Conservation (phyloP, 2,113 vertebrate genomes). For the Ictidomys tridecemlineatus region DNA sequence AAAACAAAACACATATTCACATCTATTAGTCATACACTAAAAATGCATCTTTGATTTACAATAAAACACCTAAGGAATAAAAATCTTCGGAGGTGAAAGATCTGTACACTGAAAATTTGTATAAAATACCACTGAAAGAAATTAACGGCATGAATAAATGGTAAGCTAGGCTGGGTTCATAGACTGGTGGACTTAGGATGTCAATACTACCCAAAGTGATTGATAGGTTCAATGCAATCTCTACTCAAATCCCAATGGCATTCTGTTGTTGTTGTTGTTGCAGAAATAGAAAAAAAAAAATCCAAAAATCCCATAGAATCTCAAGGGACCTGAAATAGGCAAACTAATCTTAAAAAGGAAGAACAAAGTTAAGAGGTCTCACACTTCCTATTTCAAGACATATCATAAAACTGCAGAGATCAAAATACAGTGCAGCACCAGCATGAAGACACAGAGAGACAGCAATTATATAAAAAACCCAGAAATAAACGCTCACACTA, state of each 20-base stretch:
- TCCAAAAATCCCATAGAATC: conserved; percentile 25
- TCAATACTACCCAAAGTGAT: not conserved
- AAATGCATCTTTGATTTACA: conserved; percentile 14
- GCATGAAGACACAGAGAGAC: not conserved
- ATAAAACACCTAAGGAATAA: conserved; percentile 32
- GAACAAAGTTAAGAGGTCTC: not conserved
- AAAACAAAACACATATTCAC: not conserved
- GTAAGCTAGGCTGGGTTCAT: not conserved
- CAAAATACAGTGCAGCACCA: not conserved
- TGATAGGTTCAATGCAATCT: not conserved
- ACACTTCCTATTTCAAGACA: not conserved
- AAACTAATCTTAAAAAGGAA: not conserved
- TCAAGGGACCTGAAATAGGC: not conserved
- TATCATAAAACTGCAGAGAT: not conserved
- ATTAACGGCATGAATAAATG: not conserved
- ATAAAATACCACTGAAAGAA: not conserved
- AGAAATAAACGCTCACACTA: not conserved
- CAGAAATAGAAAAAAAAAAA: conserved; percentile 7
- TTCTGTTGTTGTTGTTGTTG: not conserved
- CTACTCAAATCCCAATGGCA: conserved; percentile 1
- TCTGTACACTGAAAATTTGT: not conserved
- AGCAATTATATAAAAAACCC: not conserved
- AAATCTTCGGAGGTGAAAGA: not conserved
- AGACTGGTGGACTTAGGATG: not conserved
- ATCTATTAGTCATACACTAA: not conserved